Conservation (phyloP, 1,140 invertebrate genomes). For the Aphelenchoides fujianensis region DNA sequence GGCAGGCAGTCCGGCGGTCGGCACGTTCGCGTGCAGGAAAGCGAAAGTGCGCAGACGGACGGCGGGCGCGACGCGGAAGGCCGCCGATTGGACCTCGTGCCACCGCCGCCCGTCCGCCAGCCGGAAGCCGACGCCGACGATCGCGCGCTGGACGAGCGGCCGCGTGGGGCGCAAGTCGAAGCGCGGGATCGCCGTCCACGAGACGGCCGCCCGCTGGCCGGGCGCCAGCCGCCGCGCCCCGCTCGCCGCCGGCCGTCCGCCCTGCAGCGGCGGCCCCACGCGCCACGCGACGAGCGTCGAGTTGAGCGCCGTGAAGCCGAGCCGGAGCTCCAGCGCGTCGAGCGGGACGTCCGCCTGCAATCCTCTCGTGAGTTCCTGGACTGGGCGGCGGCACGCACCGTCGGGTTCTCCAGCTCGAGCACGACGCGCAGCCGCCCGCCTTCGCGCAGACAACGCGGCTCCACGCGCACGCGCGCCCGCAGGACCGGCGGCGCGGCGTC, state of each 20-base stretch:
- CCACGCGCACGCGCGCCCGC: neutral
- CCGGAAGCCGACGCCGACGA: slow-evolving; percentile 11
- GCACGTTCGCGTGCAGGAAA: slow-evolving; percentile 4
- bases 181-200: neutral
- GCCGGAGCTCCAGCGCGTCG: neutral
- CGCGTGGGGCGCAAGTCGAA: neutral
- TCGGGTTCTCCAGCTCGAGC: slow-evolving; percentile 10
- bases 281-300: neutral
- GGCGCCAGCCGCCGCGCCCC: neutral
- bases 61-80: neutral
- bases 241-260: neutral
- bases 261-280: neutral
- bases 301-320: slow-evolving; percentile 6
- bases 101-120: neutral
- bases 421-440: neutral
- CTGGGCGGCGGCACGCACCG: too few species aligned
- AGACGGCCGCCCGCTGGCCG: neutral
- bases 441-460: slow-evolving; percentile 9
- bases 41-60: neutral
- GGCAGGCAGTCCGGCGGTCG: neutral
- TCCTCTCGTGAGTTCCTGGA: neutral
- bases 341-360: neutral
- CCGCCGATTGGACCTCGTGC: neutral
- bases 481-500: neutral
- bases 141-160: neutral